These are phyloP conservation scores for Stenchaetothrips biformis DNA, from an alignment of 2,888 invertebrate genomes.

Conservation along the genomic window DNA sequence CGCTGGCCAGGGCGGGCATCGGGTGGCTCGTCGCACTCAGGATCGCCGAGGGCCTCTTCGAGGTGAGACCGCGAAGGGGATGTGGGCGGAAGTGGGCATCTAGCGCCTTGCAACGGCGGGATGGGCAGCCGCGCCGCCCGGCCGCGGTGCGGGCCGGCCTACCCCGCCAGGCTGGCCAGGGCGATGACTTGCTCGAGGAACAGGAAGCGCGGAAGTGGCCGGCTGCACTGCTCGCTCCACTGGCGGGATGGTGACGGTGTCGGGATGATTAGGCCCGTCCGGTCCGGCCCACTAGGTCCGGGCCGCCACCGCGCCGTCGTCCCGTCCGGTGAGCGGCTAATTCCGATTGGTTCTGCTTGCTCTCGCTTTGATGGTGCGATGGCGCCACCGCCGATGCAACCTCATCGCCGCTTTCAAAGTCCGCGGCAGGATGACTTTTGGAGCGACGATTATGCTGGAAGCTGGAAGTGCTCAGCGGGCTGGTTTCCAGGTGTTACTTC, in stretches of 20 bases:
- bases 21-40: slow-evolving; percentile 64
- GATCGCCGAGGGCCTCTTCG: slow-evolving; percentile 73
- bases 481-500: too few species aligned
- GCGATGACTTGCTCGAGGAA: neutral
- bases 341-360: too few species aligned
- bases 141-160: neutral
- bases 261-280: neutral
- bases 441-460: too few species aligned
- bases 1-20: slow-evolving; percentile 67
- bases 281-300: neutral
- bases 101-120: neutral
- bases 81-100: neutral
- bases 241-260: too few species aligned
- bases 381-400: too few species aligned
- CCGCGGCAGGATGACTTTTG: too few species aligned
- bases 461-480: too few species aligned
- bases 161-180: neutral
- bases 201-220: neutral
- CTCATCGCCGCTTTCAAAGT: too few species aligned
- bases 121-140: neutral
- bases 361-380: too few species aligned
- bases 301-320: too few species aligned
- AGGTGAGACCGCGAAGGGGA: slow-evolving; percentile 50
- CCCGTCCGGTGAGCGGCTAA: too few species aligned
- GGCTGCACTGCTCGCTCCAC: too few species aligned